Evolutionary conservation across 2,888 invertebrate genomes (phyloP).

Genomic region (Sarcophaga carnaria): DNA sequence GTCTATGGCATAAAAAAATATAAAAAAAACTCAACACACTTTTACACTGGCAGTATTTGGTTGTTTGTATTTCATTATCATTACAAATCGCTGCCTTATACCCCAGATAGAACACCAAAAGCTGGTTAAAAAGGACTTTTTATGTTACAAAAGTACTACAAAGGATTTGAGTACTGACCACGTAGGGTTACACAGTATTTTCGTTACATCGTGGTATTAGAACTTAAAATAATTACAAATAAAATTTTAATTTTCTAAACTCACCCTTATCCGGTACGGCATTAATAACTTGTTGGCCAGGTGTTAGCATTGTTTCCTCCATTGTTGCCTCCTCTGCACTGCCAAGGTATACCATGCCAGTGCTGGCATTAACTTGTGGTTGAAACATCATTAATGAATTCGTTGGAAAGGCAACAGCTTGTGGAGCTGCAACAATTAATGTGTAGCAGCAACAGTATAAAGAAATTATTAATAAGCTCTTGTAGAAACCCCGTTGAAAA

Average conservation of each 20-base stretch:
- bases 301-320: constrained; percentile 34
- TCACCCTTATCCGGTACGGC: constrained; percentile 60
- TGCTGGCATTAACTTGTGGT: constrained; percentile 21
- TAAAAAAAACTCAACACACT: too few relatives aligned
- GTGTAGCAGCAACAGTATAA: constrained; percentile 29
- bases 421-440: constrained; percentile 47
- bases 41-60: too few relatives aligned
- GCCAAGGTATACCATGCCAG: not conserved
- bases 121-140: too few relatives aligned
- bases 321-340: not conserved
- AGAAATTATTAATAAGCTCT: constrained; percentile 41
- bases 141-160: too few relatives aligned
- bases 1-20: too few relatives aligned
- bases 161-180: too few relatives aligned
- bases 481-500: constrained; percentile 11
- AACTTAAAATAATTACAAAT: constrained; percentile 6
- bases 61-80: too few relatives aligned
- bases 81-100: too few relatives aligned
- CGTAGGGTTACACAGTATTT: not conserved
- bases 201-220: not conserved
- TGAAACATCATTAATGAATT: constrained; percentile 39
- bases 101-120: too few relatives aligned
- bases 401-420: constrained; percentile 49
- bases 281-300: constrained; percentile 60
- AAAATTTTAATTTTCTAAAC: constrained; percentile 45